These are phyloP conservation scores for Rhopalosiphum maidis DNA, from an alignment of 1,140 invertebrate genomes.

Conservation along the genomic window DNA sequence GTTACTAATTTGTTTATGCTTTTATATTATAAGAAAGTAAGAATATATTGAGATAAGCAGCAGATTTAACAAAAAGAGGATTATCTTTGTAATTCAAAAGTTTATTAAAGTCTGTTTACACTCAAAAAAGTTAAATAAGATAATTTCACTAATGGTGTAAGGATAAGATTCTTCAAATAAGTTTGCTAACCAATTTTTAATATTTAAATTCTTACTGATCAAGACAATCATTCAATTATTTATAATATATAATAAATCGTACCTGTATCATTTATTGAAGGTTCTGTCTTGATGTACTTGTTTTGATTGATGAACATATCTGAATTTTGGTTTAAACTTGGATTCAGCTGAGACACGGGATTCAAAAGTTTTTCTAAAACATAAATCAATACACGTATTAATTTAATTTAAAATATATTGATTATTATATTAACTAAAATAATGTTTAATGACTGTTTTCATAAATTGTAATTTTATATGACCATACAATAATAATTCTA, in stretches of 20 bases:
- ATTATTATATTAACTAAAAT: background rate
- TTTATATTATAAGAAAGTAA: too few species aligned
- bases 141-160: background rate
- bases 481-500: background rate
- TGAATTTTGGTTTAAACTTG: constrained; percentile 46
- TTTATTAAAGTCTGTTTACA: background rate
- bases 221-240: background rate
- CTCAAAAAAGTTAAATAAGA: background rate
- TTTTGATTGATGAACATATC: constrained; percentile 48
- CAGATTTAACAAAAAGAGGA: background rate
- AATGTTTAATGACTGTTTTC: background rate
- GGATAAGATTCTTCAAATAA: background rate
- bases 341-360: constrained; percentile 41
- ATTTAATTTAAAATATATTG: constrained; percentile 25
- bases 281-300: constrained; percentile 50
- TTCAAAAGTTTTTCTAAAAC: constrained; percentile 58
- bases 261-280: constrained; percentile 50
- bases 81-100: background rate
- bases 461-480: too few species aligned
- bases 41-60: background rate
- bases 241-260: background rate
- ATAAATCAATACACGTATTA: constrained; percentile 44
- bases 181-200: background rate
- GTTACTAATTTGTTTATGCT: background rate
- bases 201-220: background rate